Conservation (phyloP, 2,888 invertebrate genomes). For the Napeogenes inachia region DNA sequence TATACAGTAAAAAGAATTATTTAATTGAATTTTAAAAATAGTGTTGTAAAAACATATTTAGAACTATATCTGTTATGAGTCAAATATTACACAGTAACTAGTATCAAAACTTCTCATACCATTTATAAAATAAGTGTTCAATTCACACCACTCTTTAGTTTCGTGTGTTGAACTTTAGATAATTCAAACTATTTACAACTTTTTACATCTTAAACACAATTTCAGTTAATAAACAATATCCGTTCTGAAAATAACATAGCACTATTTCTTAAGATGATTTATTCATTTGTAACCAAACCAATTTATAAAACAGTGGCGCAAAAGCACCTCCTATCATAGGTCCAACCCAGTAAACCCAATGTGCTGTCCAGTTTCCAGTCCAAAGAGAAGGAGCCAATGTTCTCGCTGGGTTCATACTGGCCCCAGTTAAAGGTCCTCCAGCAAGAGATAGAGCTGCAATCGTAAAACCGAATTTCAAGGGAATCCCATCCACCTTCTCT, state of each 20-base stretch:
- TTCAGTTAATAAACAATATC: no score
- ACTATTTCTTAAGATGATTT: background rate
- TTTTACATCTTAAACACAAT: background rate
- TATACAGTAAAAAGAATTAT: no score
- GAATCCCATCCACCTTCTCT: conserved; percentile 79
- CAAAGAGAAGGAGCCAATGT: conserved; percentile 84
- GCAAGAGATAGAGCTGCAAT: conserved; percentile 81
- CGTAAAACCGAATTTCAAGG: conserved; percentile 83
- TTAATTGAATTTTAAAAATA: no score
- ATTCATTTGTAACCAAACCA: conserved; percentile 41
- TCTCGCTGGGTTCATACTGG: conserved; percentile 84
- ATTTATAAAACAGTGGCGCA: conserved; percentile 51
- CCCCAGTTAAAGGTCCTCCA: conserved; percentile 83
- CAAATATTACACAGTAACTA: no score
- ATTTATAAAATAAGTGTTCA: no score
- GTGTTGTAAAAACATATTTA: no score
- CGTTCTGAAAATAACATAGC: background rate
- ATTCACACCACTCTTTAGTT: no score
- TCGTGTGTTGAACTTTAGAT: no score
- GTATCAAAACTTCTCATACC: no score
- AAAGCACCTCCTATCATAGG: conserved; percentile 65
- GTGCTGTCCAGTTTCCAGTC: conserved; percentile 80
- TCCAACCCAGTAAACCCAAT: conserved; percentile 86
- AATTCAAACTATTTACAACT: no score
- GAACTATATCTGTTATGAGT: no score